Evolutionary conservation across 2,888 invertebrate species (phyloP).

Genomic region (Eueremaeus valkanovi): DNA sequence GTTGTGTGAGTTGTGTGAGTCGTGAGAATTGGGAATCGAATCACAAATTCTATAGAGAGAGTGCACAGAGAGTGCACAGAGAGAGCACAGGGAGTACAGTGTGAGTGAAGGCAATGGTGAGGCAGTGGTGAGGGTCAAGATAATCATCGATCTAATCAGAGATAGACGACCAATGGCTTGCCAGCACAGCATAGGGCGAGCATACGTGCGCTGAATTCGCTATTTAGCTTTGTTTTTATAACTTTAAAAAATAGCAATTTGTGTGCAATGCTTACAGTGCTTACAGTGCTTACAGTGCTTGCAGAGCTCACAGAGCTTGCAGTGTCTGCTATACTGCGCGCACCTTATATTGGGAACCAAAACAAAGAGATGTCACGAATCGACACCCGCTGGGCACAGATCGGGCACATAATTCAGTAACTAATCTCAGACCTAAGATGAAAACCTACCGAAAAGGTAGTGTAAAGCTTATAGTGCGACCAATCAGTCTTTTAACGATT

Average conservation of each 20-base stretch:
- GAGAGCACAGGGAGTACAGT: neutral
- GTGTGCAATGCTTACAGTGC: neutral
- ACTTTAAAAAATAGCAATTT: neutral
- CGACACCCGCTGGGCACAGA: conserved; percentile 36
- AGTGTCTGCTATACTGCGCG: neutral
- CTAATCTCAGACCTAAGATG: conserved; percentile 25
- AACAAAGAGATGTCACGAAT: conserved; percentile 41
- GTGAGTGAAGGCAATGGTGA: too few species aligned
- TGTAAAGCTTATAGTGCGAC: neutral
- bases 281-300: neutral
- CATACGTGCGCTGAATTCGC: conserved; percentile 28
- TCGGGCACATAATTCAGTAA: neutral
- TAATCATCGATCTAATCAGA: conserved; percentile 34
- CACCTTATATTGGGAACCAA: conserved; percentile 17
- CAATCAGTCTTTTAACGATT: conserved; percentile 31
- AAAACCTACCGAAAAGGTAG: conserved; percentile 28
- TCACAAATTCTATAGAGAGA: conserved; percentile 29
- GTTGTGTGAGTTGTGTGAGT: neutral
- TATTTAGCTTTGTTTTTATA: conserved; percentile 22
- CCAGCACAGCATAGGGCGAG: neutral
- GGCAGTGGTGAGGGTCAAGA: conserved; percentile 20
- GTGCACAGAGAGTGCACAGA: neutral
- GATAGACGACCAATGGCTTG: conserved; percentile 21
- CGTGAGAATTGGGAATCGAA: conserved; percentile 30
- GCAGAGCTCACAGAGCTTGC: too few species aligned